A percentile compares a stretch with the other conserved stretches of the same genome.
Conservation (phyloP, 1,140 invertebrate genomes). For the Dreissena rostriformis region DNA sequence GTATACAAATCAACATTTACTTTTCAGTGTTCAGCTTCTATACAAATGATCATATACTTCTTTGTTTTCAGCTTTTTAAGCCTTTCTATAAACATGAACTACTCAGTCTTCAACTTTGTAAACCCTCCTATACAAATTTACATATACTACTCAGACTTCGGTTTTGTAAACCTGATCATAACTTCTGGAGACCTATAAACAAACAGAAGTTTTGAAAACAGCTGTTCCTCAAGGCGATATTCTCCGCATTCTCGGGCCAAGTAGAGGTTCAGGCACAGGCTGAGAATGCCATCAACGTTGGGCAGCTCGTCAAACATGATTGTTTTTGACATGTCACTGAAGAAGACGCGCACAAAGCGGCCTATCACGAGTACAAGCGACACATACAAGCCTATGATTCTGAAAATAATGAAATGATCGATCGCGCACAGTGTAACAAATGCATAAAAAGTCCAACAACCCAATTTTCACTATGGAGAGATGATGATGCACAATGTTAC, state of each 20-base stretch:
- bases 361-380: slow-evolving; percentile 96
- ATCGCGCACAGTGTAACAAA: too few species aligned
- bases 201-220: slow-evolving; percentile 99
- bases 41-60: too few species aligned
- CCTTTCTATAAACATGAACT: too few species aligned
- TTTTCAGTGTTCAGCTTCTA: too few species aligned
- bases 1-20: too few species aligned
- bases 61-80: too few species aligned
- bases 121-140: too few species aligned
- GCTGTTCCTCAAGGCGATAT: slow-evolving; percentile 97
- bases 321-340: slow-evolving; percentile 91
- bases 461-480: too few species aligned
- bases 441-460: too few species aligned
- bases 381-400: slow-evolving; percentile 98
- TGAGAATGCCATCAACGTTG: slow-evolving; percentile 95
- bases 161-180: slow-evolving; percentile 94
- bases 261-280: slow-evolving; percentile 97
- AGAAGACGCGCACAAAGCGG: slow-evolving; percentile 90
- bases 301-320: slow-evolving; percentile 99
- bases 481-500: too few species aligned
- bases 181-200: slow-evolving; percentile 98
- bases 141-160: slow-evolving; percentile 35
- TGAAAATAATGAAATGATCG: slow-evolving; percentile 76
- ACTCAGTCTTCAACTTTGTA: background rate
- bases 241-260: slow-evolving; percentile 97